phyloP scores from a whole-genome alignment of 2,113 vertebrate genomes.

The Strix uralensis region DNA sequence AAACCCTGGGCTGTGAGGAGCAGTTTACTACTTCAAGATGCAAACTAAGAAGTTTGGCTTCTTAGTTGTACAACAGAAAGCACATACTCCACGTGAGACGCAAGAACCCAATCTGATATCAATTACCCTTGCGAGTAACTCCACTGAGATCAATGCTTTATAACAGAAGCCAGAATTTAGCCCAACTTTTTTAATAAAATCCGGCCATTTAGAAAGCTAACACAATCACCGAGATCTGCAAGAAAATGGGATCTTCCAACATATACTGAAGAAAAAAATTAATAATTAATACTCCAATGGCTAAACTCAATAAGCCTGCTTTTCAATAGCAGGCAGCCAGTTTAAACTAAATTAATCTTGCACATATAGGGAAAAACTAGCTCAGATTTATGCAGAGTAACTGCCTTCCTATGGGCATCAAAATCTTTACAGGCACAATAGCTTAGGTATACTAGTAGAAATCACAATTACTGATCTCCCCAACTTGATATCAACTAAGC shows the following conservation, averaged over 20 bases:
- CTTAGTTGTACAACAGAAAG: not conserved
- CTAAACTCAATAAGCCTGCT: not conserved
- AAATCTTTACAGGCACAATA: not conserved
- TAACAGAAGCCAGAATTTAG: not conserved
- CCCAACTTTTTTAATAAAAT: not conserved
- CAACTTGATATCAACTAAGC: not conserved
- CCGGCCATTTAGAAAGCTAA: not conserved
- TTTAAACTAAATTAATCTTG: not conserved
- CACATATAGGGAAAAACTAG: not conserved
- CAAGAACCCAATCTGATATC: not conserved
- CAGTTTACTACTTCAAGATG: slow-evolving; percentile 31
- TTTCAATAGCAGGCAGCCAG: not conserved
- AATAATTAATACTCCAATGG: not conserved
- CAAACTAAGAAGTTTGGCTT: not conserved
- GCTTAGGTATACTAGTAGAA: not conserved
- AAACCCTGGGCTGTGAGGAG: not conserved
- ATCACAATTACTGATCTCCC: not conserved
- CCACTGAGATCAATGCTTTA: not conserved
- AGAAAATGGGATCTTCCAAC: not conserved
- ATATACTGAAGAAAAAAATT: not conserved
- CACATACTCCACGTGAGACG: not conserved
- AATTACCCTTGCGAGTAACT: not conserved
- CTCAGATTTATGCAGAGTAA: not conserved
- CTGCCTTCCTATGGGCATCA: not conserved
- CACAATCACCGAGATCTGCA: not conserved